Evolutionary conservation across 2,797 vertebrate species (phyloP).

Genomic region (Coilia nasus): DNA sequence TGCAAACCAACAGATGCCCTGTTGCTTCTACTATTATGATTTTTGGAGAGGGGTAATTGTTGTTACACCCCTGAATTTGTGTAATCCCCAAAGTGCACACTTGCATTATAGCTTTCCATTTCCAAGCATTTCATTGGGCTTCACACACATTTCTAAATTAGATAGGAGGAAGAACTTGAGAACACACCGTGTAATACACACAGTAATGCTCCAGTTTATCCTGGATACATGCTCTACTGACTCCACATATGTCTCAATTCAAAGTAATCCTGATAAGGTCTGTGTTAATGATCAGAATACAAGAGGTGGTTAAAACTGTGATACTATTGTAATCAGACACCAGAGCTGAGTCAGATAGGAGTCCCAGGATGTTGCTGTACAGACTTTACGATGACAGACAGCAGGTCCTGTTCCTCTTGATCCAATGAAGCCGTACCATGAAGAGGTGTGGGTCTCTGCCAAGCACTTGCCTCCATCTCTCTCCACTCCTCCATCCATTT

Average conservation of each 20-base stretch:
- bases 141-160: background rate
- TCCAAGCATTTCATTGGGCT: background rate
- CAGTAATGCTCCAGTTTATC: no score
- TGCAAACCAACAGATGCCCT: background rate
- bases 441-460: slow-evolving; percentile 40
- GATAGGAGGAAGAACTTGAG: background rate
- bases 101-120: background rate
- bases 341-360: background rate
- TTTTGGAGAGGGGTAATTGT: background rate
- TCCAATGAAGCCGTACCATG: slow-evolving; percentile 38
- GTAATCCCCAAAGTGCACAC: background rate
- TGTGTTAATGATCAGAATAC: background rate
- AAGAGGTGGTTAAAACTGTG: background rate
- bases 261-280: background rate
- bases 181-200: background rate
- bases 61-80: background rate
- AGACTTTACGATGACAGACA: background rate
- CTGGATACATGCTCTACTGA: background rate
- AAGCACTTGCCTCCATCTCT: slow-evolving; percentile 36
- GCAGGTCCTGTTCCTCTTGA: background rate
- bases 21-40: background rate
- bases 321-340: background rate
- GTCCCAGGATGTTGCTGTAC: background rate
- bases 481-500: slow-evolving; percentile 55
- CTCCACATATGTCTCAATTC: background rate